Percentiles rank a stretch among this genome's conserved stretches.
Evolutionary conservation across 2,797 vertebrate genomes (phyloP).

Genomic region (Sebastes goodei): DNA sequence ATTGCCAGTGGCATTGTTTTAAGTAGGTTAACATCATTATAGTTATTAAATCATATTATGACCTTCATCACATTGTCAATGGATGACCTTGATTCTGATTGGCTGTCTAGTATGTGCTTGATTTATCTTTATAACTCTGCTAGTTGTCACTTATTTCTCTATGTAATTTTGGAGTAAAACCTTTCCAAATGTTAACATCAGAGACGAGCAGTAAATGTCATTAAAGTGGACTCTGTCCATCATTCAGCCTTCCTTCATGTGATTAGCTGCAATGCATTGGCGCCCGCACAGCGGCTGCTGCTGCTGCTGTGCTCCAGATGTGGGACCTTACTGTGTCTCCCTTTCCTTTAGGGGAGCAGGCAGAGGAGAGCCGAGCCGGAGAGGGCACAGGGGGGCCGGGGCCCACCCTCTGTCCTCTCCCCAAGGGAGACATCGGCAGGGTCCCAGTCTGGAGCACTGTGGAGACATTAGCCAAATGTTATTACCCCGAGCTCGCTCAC

Average conservation of each 20-base stretch:
- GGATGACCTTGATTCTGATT: constrained; percentile 13
- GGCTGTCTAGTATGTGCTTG: constrained; percentile 10
- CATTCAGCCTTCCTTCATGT: constrained; percentile 66
- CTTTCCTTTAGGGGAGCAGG: constrained; percentile 84
- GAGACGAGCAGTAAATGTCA: constrained; percentile 48
- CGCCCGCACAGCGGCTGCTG: constrained; percentile 40
- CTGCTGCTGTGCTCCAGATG: constrained; percentile 73
- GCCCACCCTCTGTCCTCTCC: constrained; percentile 76
- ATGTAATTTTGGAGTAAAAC: constrained; percentile 48
- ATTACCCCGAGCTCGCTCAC: constrained; percentile 83
- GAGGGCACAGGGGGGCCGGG: constrained; percentile 75
- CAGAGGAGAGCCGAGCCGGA: constrained; percentile 81
- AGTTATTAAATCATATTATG: not conserved
- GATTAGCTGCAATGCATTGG: constrained; percentile 62
- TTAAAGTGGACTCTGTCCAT: constrained; percentile 64
- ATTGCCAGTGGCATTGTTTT: not conserved
- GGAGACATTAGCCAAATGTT: constrained; percentile 84
- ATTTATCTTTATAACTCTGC: constrained; percentile 36
- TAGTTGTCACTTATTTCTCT: constrained; percentile 38
- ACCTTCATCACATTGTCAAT: constrained; percentile 7
- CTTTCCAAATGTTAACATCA: constrained; percentile 50
- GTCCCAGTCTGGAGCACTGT: constrained; percentile 82
- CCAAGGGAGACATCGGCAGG: constrained; percentile 81
- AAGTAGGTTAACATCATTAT: not conserved
- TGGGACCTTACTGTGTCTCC: constrained; percentile 80